phyloP scores from a whole-genome alignment of 2,888 invertebrate species.

The Melinaea menophilus region DNA sequence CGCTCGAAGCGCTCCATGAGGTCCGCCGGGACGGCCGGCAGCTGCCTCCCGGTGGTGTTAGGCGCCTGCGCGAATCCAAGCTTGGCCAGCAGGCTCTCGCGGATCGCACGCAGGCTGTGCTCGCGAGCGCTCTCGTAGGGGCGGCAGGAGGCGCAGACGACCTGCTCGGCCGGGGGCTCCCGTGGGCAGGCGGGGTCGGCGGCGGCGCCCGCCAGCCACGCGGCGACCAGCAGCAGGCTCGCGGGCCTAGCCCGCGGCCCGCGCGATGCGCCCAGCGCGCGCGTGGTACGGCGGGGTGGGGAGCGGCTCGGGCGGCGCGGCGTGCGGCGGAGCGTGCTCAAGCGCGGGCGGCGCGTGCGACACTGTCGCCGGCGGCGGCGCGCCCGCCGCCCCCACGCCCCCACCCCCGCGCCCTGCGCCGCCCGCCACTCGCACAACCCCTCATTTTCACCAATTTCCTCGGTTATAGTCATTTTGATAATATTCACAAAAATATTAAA shows the following conservation, averaged over 20 bases:
- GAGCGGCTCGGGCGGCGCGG: slow-evolving; percentile 56
- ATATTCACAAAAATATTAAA: too few species aligned
- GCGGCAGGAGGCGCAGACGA: slow-evolving; percentile 76
- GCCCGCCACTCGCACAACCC: slow-evolving; percentile 29
- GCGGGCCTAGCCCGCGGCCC: slow-evolving; percentile 78
- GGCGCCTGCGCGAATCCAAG: slow-evolving; percentile 80
- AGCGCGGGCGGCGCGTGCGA: slow-evolving; percentile 75
- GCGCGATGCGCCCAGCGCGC: slow-evolving; percentile 77
- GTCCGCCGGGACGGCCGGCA: slow-evolving; percentile 78
- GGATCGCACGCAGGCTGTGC: slow-evolving; percentile 80
- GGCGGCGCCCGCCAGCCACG: slow-evolving; percentile 69
- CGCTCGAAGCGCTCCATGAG: slow-evolving; percentile 73
- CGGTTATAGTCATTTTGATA: too few species aligned
- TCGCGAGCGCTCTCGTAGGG: slow-evolving; percentile 77
- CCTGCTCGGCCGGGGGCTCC: slow-evolving; percentile 52
- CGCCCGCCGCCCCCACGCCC: slow-evolving; percentile 34
- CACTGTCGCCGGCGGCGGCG: slow-evolving; percentile 53
- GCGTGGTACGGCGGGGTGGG: slow-evolving; percentile 76
- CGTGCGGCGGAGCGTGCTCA: slow-evolving; percentile 71
- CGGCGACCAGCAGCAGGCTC: slow-evolving; percentile 76
- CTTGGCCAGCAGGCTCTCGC: slow-evolving; percentile 80
- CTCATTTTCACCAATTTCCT: too few species aligned
- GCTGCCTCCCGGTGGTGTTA: slow-evolving; percentile 78
- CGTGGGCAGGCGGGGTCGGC: slow-evolving; percentile 65
- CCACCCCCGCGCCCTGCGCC: slow-evolving; percentile 27